phyloP scores from a whole-genome alignment of 2,113 vertebrate genomes.

The Callaeas wilsoni region DNA sequence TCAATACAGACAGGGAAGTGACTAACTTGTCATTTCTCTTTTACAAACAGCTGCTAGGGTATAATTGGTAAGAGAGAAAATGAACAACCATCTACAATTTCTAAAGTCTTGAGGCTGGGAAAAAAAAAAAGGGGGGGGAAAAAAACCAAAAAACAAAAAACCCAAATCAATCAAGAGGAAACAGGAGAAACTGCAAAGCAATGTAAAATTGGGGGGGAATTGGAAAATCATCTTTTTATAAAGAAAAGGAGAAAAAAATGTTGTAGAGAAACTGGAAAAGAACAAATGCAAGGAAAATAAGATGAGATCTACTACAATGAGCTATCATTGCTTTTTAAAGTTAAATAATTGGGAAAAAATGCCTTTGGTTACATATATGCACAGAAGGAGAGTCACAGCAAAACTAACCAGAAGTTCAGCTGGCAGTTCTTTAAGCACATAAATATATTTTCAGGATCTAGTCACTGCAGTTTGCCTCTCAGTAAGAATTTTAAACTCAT shows the following conservation, averaged over 20 bases:
- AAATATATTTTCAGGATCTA: not conserved
- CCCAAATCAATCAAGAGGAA: not conserved
- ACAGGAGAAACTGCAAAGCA: not conserved
- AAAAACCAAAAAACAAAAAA: not conserved
- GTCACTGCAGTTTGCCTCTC: not conserved
- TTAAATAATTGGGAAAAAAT: not conserved
- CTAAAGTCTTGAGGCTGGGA: not conserved
- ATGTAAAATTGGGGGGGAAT: not conserved
- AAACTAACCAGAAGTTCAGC: not conserved
- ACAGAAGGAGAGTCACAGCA: not conserved
- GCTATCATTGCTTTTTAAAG: not conserved
- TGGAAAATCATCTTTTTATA: not conserved
- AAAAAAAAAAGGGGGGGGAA: not conserved
- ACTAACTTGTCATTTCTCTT: constrained; percentile 37
- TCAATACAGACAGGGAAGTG: constrained; percentile 33
- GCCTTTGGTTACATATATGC: not conserved
- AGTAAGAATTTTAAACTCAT: not conserved
- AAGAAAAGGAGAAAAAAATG: not conserved
- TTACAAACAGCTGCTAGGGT: constrained; percentile 4
- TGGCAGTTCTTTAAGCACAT: not conserved
- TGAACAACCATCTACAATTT: not conserved
- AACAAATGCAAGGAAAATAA: not conserved
- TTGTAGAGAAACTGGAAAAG: not conserved
- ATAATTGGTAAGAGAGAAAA: constrained; percentile 29
- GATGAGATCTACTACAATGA: not conserved